These are phyloP conservation scores for Aphrophora alni DNA, from an alignment of 2,888 invertebrate genomes.

Conservation along the genomic window DNA sequence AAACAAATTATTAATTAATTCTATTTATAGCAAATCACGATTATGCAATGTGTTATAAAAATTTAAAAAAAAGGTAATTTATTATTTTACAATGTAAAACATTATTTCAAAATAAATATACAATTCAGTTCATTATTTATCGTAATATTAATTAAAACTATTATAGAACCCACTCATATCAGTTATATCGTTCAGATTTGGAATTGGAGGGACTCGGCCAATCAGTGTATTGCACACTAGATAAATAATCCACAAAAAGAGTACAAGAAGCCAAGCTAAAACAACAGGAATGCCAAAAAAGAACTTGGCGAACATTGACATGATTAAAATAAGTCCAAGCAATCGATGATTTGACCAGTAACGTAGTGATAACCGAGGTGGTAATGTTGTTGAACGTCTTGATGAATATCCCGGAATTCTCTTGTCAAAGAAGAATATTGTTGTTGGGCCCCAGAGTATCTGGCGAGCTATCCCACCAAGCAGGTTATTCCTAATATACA, in stretches of 20 bases:
- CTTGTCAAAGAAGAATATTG: constrained; percentile 68
- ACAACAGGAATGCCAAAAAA: not conserved
- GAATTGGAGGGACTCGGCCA: not conserved
- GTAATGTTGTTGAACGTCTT: constrained; percentile 64
- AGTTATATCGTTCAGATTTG: not conserved
- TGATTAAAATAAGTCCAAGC: not conserved
- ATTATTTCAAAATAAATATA: not conserved
- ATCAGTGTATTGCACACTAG: not conserved
- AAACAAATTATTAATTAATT: no score
- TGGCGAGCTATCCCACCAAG: constrained; percentile 69
- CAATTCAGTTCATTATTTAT: not conserved
- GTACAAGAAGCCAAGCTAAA: not conserved
- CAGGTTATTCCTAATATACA: constrained; percentile 70
- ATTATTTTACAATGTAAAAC: not conserved
- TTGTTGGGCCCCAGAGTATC: constrained; percentile 67
- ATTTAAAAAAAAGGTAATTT: not conserved
- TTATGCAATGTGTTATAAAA: no score
- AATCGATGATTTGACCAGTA: constrained; percentile 66
- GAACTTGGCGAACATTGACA: not conserved
- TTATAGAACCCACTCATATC: not conserved
- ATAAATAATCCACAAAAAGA: not conserved
- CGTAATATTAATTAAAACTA: not conserved
- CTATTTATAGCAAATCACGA: no score
- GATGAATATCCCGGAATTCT: constrained; percentile 62
- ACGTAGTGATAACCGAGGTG: constrained; percentile 72